Percentiles rank a stretch among this genome's conserved stretches.
These are phyloP conservation scores for Drosophila sproati DNA, from an alignment of 1,140 invertebrate genomes.

Conservation along the genomic window DNA sequence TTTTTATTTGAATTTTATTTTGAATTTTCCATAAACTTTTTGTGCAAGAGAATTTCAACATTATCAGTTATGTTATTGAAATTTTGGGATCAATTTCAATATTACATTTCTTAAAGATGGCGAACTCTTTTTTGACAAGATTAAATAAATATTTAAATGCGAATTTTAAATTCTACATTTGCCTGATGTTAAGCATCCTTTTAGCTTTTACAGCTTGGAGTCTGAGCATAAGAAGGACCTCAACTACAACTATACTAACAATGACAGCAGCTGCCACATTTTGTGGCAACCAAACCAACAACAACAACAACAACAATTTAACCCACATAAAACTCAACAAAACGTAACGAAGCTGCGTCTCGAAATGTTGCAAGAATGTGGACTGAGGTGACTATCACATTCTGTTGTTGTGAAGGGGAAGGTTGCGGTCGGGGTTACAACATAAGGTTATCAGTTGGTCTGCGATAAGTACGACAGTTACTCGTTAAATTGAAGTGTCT, in stretches of 20 bases:
- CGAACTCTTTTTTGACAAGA: too few species aligned
- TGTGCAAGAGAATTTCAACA: too few species aligned
- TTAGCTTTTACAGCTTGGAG: not conserved
- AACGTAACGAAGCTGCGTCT: slow-evolving; percentile 47
- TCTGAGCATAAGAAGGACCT: not conserved
- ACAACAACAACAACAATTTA: slow-evolving; percentile 26
- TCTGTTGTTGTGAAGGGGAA: not conserved
- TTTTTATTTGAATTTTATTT: too few species aligned
- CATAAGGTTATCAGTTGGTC: not conserved
- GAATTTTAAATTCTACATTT: not conserved
- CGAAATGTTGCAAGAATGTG: slow-evolving; percentile 34
- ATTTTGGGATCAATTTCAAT: too few species aligned
- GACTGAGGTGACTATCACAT: slow-evolving; percentile 23
- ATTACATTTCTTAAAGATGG: too few species aligned
- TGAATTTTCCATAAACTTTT: too few species aligned
- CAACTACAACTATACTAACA: slow-evolving; percentile 5
- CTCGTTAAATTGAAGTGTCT: slow-evolving; percentile 62
- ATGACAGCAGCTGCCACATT: slow-evolving; percentile 31
- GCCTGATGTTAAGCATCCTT: not conserved
- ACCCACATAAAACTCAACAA: slow-evolving; percentile 51
- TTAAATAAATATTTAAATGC: too few species aligned
- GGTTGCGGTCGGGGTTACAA: slow-evolving; percentile 12
- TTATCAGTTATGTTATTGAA: too few species aligned
- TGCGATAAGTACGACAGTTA: slow-evolving; percentile 50
- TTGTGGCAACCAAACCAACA: not conserved